Evolutionary conservation across 1,140 invertebrate genomes (phyloP).

Genomic region (Watersipora subatra): DNA sequence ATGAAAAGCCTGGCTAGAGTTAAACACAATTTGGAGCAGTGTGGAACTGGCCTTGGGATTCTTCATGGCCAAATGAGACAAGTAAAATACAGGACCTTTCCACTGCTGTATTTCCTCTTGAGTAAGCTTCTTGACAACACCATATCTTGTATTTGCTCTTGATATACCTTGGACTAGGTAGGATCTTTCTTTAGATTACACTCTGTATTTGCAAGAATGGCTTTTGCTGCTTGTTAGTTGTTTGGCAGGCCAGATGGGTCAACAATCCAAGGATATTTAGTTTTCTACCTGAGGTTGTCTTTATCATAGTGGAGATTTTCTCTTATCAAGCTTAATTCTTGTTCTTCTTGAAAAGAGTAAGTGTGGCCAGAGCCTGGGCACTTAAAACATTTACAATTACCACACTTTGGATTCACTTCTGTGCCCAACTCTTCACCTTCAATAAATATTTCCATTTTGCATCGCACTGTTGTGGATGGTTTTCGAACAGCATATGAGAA

Average conservation of each 20-base stretch:
- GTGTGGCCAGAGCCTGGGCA: background rate
- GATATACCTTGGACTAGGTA: background rate
- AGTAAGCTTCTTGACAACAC: background rate
- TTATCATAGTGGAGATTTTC: background rate
- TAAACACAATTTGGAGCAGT: background rate
- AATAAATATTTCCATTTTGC: background rate
- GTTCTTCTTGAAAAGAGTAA: background rate
- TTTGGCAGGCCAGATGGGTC: background rate
- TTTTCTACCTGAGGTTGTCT: background rate
- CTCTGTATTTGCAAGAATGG: background rate
- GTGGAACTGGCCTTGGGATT: background rate
- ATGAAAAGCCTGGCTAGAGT: background rate
- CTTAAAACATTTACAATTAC: background rate
- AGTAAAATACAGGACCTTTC: background rate
- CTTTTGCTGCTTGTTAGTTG: background rate
- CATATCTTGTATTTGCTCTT: background rate
- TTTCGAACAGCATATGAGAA: too few species aligned
- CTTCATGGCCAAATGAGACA: background rate
- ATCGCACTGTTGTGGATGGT: too few species aligned
- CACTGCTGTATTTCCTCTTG: background rate
- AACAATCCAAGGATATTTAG: background rate
- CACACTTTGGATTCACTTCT: background rate
- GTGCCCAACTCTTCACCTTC: background rate
- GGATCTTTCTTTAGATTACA: background rate
- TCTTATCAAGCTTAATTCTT: background rate